phyloP scores from a whole-genome alignment of 2,797 vertebrate species.

The Poeciliopsis infans region DNA sequence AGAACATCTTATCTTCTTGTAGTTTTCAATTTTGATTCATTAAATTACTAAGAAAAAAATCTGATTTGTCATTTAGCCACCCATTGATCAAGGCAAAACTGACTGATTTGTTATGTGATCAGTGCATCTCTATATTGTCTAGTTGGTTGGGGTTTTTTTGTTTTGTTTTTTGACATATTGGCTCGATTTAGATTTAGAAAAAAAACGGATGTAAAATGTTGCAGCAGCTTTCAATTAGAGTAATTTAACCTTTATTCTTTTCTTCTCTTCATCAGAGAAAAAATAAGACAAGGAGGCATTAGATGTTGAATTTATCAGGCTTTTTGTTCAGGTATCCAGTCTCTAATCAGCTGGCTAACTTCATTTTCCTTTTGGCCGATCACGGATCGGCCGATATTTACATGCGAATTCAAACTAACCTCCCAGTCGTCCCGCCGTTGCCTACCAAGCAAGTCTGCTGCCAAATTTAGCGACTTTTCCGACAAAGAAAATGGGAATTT shows the following conservation, averaged over 20 bases:
- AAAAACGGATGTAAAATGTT: not conserved
- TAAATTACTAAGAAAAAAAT: not conserved
- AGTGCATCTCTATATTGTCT: not conserved
- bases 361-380: not conserved
- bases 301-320: not conserved
- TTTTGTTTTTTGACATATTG: not conserved
- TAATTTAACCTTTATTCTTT: not conserved
- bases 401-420: no score
- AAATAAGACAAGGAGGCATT: not conserved
- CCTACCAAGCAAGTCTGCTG: not conserved
- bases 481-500: not conserved
- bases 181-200: not conserved
- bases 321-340: not conserved
- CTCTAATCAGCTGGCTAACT: not conserved
- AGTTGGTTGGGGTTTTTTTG: no score
- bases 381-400: not conserved
- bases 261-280: not conserved
- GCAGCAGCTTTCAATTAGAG: not conserved
- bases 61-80: not conserved
- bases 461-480: not conserved
- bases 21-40: not conserved
- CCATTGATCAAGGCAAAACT: not conserved
- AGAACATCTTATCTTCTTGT: not conserved
- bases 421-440: no score
- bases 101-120: not conserved